phyloP scores from a whole-genome alignment of 2,797 vertebrate genomes.

The Dipus sagitta region DNA sequence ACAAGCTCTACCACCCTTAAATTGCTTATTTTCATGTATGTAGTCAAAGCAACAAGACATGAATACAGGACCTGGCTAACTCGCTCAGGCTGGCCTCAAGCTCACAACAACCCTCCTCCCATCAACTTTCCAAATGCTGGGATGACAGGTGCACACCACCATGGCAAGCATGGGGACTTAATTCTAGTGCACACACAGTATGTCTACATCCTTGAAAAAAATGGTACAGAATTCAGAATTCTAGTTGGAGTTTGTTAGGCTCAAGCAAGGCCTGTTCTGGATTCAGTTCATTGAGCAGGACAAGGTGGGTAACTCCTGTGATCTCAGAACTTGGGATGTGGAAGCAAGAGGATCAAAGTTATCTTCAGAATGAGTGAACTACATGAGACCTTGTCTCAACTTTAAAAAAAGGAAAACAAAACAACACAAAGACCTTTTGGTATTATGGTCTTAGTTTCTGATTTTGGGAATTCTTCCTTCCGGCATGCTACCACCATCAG shows the following conservation, averaged over 20 bases:
- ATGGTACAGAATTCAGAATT: neutral
- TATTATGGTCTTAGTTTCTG: too few relatives aligned
- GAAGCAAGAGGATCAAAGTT: neutral
- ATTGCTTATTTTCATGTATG: too few relatives aligned
- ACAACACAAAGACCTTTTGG: too few relatives aligned
- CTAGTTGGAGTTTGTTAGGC: neutral
- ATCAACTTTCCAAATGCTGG: neutral
- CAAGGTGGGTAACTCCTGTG: neutral
- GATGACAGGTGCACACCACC: neutral
- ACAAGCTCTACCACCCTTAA: too few relatives aligned
- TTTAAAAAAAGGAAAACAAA: neutral
- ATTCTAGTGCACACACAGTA: neutral
- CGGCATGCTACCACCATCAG: neutral
- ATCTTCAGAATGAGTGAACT: neutral
- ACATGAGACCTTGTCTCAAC: neutral
- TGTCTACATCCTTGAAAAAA: neutral
- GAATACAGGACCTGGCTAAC: neutral
- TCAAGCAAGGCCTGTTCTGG: neutral
- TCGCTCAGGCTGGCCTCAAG: neutral
- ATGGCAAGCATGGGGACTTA: neutral
- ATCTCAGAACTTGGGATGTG: neutral
- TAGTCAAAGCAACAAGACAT: too few relatives aligned
- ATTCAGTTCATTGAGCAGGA: too few relatives aligned
- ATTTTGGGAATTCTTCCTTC: neutral
- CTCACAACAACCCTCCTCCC: neutral